Evolutionary conservation across 2,888 invertebrate species (phyloP), one percentile per base, ranked within the genome.

Genomic region (Ophion obscuratus): DNA sequence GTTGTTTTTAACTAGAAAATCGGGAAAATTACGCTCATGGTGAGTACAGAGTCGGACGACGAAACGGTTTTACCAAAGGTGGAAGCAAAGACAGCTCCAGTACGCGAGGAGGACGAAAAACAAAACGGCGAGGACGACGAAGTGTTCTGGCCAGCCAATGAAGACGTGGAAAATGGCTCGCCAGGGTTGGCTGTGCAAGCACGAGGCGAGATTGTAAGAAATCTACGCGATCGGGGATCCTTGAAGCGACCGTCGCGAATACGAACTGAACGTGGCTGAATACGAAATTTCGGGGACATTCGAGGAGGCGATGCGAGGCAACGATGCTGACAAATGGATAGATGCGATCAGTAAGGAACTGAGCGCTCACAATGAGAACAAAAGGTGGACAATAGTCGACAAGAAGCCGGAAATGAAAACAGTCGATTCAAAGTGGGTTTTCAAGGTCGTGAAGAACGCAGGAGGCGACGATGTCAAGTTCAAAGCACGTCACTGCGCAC

Each of bases 311-410:
- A 70, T 77, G 53, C 14, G 14, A 2, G 27, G 81, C 11, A 53
- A 20, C 14, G 68, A 85, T 10, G n/a, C 71, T 5, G 27, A 44
- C 3, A 40, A 59, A 36, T 85, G 77, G 73, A 27, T 36, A 20
- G 36, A 81, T 27, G 73, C 80, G 17, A 70, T 84, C 24, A 6
- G 14, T 2, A 64, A 74, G 27, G 84, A 84, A 24, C 61, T 84
- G 5, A 14, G 36, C 14, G 79, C 74, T 14, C 75, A 70, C 61
- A n/a, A 74, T 1, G 78, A 80, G 31, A 81, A 84, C 68, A 10
- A 47, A 40, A 77, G 82, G 7, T 78, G 74, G 79, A 53, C 44
- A n/a, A 57, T 78, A 10, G 67, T 80, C 2, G 31, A 64, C 2
- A 59, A 5, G 17, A 31, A 47, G 40, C 4, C 67, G 24, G 74